Base-by-base conservation (phyloP, 92 coral and sea anemone genomes). In the Pocillopora meandrina region DNA sequence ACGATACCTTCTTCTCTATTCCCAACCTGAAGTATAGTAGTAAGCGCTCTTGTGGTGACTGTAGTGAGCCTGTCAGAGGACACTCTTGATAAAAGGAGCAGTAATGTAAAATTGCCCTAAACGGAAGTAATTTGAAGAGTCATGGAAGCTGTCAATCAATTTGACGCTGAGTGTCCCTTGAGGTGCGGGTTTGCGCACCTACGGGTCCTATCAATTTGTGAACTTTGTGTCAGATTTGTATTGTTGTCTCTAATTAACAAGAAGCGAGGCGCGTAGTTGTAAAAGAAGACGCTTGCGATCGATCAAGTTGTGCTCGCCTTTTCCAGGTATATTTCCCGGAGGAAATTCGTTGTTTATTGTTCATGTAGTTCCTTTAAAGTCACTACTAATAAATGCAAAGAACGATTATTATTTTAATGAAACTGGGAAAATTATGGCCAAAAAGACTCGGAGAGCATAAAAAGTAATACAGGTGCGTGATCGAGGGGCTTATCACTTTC, bases 61-160 rank as follows among this genome's bases (percentile, higher is more conserved):
- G 74, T 70, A 21, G 56, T 34, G 12, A 36, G 74, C 56, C n/a
- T 49, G 19, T 49, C 18, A 31, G 47, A 34, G 23, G 14, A 70
- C 42, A 15, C 16, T 16, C 42, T 49, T 9, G 42, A 33, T 13
- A 9, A 52, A 47, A 69, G n/a, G 74, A 12, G 15, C 56, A 70
- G 17, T 16, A 16, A 16, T 34, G 74, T 70, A 23, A 55, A 55
- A 5, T 70, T 70, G 35, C 14, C 16, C 36, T 23, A 36, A 70
- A 36, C 74, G 74, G 74, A 70, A 35, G 19, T 20, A 70, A 70
- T 70, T 70, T 10, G n/a, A 15, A 7, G 23, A n/a, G 3, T 70
- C 12, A 70, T 55, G 56, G 42, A 68, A 4, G 55, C 35, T 68
- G 73, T 68, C 73, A 68, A 68, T 68, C 47, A 68, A 68, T 68